phyloP scores from a whole-genome alignment of 2,888 invertebrate species.

The Argynnis bischoffii region DNA sequence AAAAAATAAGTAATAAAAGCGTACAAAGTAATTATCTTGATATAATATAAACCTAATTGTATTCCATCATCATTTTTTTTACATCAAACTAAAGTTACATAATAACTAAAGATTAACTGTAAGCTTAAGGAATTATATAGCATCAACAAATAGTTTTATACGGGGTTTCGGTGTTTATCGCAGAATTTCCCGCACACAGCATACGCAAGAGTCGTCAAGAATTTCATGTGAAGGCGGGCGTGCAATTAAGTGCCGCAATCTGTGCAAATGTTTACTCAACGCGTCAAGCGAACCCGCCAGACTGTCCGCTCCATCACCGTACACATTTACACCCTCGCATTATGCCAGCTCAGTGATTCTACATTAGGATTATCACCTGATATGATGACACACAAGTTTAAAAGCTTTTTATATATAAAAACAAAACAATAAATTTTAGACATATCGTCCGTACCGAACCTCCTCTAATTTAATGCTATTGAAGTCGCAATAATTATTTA shows the following conservation, averaged over 20 bases:
- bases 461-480: too few relatives aligned
- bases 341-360: constrained; percentile 15
- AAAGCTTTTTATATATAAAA: too few relatives aligned
- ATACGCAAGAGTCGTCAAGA: constrained; percentile 18
- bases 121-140: too few relatives aligned
- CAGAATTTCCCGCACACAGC: constrained; percentile 7
- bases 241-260: constrained; percentile 54
- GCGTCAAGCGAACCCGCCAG: constrained; percentile 15
- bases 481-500: too few relatives aligned
- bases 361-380: neutral
- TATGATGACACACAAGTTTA: neutral
- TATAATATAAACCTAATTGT: too few relatives aligned
- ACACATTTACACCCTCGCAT: constrained; percentile 9
- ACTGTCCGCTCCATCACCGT: constrained; percentile 3
- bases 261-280: constrained; percentile 49
- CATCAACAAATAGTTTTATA: neutral
- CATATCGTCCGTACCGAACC: too few relatives aligned
- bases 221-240: constrained; percentile 39
- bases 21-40: too few relatives aligned
- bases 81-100: too few relatives aligned
- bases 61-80: too few relatives aligned
- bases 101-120: too few relatives aligned
- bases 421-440: too few relatives aligned
- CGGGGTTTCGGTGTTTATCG: neutral
- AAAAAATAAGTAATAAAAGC: too few relatives aligned